Base-by-base conservation (phyloP, 2,113 vertebrate species). In the Petrocephalus zakoni region DNA sequence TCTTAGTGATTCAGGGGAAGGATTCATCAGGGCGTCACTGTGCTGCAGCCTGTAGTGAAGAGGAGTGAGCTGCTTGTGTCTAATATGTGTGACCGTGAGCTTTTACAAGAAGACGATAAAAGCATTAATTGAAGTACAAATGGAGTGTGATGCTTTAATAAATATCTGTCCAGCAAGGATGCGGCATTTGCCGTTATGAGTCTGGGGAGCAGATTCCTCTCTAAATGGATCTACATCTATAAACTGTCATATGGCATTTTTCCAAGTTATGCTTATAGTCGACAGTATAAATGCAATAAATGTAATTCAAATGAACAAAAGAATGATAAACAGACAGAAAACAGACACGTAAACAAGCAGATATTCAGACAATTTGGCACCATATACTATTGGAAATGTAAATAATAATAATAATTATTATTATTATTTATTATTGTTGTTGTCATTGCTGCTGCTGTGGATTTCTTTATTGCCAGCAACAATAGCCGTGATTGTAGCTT, bases 71-170 rank as follows among this genome's bases (percentile, higher is more conserved):
- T 42, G 34, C 17, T 34, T 34, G 42, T 78, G 19, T 78, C 19
- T 78, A 78, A 78, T 78, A 78, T 37, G 22, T 64, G 58, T 22
- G 58, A 25, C 25, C 61, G 10, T 29, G 61, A 78, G 72, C 72
- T 34, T 78, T 78, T 78, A 78, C 17, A 17, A 78, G 72, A 78
- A 78, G 17, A 78, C 6, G 15, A 78, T 78, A 78, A 78, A 78
- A 78, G 72, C 72, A 78, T 78, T 78, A 78, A 78, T 78, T 78
- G 72, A 78, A 42, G 72, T 78, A 78, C 34, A 78, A 78, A 78
- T 78, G 72, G 72, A 78, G 29, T 78, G 13, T 78, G 72, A 42
- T 78, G 37, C 72, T 37, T 78, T 42, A 42, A 42, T 78, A 78
- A 78, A 42, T 78, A 78, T 37, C 72, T 19, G 72, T 78, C 72